Conservation (phyloP, 2,113 vertebrate genomes). For the Trogon melanurus region DNA sequence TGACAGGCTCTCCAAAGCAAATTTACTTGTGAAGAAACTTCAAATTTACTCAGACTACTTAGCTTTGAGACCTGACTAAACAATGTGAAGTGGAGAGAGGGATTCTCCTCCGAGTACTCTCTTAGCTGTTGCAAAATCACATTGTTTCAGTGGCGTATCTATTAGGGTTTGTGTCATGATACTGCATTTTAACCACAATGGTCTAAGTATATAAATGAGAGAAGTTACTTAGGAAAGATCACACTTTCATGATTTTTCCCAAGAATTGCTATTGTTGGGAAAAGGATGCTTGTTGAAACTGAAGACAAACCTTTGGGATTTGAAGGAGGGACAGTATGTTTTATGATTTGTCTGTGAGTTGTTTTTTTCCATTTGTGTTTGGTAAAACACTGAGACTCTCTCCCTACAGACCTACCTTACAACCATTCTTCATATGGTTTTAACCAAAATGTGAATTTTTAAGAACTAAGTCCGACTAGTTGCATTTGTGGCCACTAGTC, state of each 20-base stretch:
- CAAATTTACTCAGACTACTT: background rate
- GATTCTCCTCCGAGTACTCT: background rate
- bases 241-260: background rate
- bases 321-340: background rate
- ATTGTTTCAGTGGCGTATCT: background rate
- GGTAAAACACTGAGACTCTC: background rate
- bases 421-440: background rate
- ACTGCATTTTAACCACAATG: background rate
- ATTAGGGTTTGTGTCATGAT: fast-evolving
- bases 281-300: background rate
- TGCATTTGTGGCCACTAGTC: background rate
- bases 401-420: background rate
- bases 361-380: background rate
- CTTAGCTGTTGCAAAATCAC: background rate
- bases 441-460: background rate
- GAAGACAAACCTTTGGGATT: background rate
- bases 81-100: background rate
- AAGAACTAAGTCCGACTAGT: background rate
- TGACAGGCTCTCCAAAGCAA: background rate
- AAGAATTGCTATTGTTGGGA: background rate
- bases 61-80: background rate
- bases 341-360: background rate
- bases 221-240: background rate
- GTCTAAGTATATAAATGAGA: background rate
- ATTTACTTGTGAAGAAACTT: background rate